Percentiles rank a stretch among this genome's conserved stretches.
Evolutionary conservation across 2,113 vertebrate species (phyloP).

Genomic region (Sphaerodactylus townsendi): DNA sequence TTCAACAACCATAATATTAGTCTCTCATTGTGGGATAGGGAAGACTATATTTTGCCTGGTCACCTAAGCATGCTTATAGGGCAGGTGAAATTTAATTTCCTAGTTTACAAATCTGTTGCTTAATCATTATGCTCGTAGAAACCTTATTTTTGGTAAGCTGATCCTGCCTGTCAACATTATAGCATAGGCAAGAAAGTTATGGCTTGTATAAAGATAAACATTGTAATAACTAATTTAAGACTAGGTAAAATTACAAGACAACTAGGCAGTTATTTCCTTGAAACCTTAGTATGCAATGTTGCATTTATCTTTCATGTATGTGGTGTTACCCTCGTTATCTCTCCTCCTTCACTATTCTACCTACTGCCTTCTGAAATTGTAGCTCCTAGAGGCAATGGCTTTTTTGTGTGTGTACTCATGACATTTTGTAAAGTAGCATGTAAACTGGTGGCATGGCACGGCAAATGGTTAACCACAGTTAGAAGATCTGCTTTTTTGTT

Average conservation of each 20-base stretch:
- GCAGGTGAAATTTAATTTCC: neutral
- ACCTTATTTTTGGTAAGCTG: neutral
- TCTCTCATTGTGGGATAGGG: neutral
- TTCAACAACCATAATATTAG: neutral
- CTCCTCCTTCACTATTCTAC: neutral
- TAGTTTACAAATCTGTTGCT: neutral
- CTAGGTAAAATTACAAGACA: neutral
- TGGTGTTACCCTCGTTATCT: neutral
- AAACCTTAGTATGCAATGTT: neutral
- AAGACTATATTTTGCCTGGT: neutral
- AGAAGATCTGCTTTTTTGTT: neutral
- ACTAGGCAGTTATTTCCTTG: neutral
- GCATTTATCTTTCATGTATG: neutral
- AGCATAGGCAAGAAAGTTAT: neutral
- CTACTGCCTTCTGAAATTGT: neutral
- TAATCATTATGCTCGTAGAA: neutral
- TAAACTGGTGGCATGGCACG: neutral
- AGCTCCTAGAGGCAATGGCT: neutral
- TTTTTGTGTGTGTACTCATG: neutral
- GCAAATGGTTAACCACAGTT: neutral
- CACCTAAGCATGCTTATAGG: neutral
- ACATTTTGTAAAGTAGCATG: neutral
- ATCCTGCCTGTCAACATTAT: neutral
- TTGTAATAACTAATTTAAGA: constrained; percentile 1
- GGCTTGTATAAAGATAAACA: neutral